Evolutionary conservation across 2,888 invertebrate genomes (phyloP), one percentile per base, ranked within the genome.

Genomic region (Patella pellucida): DNA sequence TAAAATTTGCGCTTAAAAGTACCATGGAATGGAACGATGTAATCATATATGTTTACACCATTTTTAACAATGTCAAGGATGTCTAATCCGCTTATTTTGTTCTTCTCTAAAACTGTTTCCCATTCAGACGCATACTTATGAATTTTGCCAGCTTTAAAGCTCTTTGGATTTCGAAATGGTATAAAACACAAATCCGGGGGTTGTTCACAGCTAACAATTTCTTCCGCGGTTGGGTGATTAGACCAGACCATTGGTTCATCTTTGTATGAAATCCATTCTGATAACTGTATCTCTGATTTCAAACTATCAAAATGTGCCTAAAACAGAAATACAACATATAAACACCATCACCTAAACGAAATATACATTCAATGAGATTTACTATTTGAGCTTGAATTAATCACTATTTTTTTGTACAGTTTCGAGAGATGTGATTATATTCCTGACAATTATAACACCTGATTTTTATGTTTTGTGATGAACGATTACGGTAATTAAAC

Each of bases 81-180:
- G 41, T 31, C 27, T 69, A n/a, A 15, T 19, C 56, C 52, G 23
- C 51, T 67, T 31, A 27, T 52, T 68, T 62, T 73, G 68, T 52
- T 71, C 52, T 9, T 70, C 56, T 50, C 52, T 52, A n/a, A 67
- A n/a, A 56, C 76, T 68, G 31, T 76, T 68, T 72, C 52, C 72
- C 77, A 79, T 69, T 72, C 75, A 62, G 56, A 51, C 52, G 72
- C 14, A 74, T 51, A 56, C 23, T 72, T 56, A 31, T 68, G 51
- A n/a, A 74, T 52, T 68, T 72, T 54, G 27, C 78, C 78, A n/a
- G 76, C 73, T 23, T 72, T 31, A 69, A 75, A 76, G 15, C 2
- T 19, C 69, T 74, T 19, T 14, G 78, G 76, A 54, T 76, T 76
- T 71, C 78, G 76, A 71, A 79, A 74, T 41, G 67, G 4, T 19